Evolutionary conservation across 2,888 invertebrate genomes (phyloP), one percentile per base, ranked within the genome.

Genomic region (Notocelia uddmanniana): DNA sequence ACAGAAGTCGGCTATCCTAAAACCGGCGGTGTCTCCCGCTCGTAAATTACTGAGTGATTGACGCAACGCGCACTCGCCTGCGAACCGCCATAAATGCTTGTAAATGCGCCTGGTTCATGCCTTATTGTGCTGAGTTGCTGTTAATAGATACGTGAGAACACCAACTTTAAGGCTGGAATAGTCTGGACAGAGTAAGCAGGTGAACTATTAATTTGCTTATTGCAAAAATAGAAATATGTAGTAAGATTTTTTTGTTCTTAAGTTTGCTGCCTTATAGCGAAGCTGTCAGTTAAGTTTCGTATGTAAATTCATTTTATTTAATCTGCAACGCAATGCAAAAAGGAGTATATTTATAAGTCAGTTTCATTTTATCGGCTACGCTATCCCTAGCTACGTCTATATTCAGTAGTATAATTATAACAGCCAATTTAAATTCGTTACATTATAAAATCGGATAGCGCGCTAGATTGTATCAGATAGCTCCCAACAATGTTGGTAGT

Each of bases 11-110:
- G 58, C 52, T 37, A 62, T 68, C 55, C 67, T 68, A 37, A 72
- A 72, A 55, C 60, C 66, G 15, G 60, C 55, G 48, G 23, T 60
- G 66, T 67, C 67, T 59, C 55, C 55, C 55, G 72, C 48, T 68
- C 72, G 72, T 72, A 72, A 72, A 72, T 68, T 72, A 31, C 68
- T 50, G 62, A 37, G 62, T 72, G 72, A 72, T 72, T 72, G 72
- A 72, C 72, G 72, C 57, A 63, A 63, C 67, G 60, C 71, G 71
- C 55, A 57, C 18, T 45, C 57, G 55, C 26, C 55, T 18, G 64
- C 45, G 18, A 41, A 50, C 19, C 26, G 50, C 72, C 72, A 72
- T 72, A 72, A 68, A 72, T 55, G 72, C 54, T 60, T 72, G 72
- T 72, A 68, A 72, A 72, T 71, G 52, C 54, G 19, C 31, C 50